Evolutionary conservation across 2,888 invertebrate species (phyloP).

Genomic region (Drosophila sordidula): DNA sequence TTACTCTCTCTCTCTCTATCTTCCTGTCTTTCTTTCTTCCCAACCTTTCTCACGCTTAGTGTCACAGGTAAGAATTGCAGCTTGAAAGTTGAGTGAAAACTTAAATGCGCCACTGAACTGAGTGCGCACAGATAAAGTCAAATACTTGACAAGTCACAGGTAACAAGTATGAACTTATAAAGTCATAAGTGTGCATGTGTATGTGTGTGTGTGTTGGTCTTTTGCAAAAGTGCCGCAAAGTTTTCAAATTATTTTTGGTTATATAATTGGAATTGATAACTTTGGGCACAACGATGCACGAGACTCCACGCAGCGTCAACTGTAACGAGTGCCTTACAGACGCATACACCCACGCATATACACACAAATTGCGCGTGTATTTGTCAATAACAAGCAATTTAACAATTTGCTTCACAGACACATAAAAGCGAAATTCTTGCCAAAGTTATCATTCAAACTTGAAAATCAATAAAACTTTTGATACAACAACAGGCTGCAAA

Average conservation of each 20-base stretch:
- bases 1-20: background rate
- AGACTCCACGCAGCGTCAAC: conserved; percentile 28
- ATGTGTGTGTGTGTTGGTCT: conserved; percentile 48
- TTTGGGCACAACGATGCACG: conserved; percentile 59
- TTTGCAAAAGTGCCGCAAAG: conserved; percentile 74
- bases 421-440: conserved; percentile 71
- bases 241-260: conserved; percentile 79
- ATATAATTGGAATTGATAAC: conserved; percentile 79
- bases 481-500: conserved; percentile 53
- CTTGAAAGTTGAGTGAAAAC: conserved; percentile 66
- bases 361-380: conserved; percentile 56
- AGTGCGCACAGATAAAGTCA: conserved; percentile 74
- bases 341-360: conserved; percentile 8
- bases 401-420: conserved; percentile 67
- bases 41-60: background rate
- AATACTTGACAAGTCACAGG: conserved; percentile 80
- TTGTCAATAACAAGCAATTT: conserved; percentile 81
- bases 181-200: conserved; percentile 50
- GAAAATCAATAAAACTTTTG: conserved; percentile 79
- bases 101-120: conserved; percentile 60
- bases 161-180: conserved; percentile 79
- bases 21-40: background rate
- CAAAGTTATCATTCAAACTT: conserved; percentile 79
- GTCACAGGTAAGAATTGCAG: conserved; percentile 29
- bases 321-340: conserved; percentile 40